phyloP scores from a whole-genome alignment of 2,888 invertebrate species.

The Rhingia rostrata region DNA sequence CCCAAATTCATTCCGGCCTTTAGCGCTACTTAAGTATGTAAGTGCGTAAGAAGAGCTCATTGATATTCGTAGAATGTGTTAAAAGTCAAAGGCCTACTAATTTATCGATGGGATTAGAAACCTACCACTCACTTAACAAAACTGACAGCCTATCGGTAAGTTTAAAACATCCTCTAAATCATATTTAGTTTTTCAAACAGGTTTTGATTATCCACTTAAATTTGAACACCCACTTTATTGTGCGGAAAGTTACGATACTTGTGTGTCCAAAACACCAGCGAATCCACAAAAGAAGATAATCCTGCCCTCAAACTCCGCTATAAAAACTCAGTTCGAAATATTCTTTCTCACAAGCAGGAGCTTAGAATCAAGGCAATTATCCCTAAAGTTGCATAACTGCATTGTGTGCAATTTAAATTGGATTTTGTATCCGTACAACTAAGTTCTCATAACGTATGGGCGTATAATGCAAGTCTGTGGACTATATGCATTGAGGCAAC shows the following conservation, averaged over 20 bases:
- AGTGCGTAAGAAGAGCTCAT: too few species aligned
- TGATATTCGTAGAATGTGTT: too few species aligned
- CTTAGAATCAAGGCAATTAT: slow-evolving; percentile 34
- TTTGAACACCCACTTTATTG: background rate
- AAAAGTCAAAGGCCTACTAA: too few species aligned
- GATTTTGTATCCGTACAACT: slow-evolving; percentile 56
- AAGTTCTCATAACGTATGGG: slow-evolving; percentile 13
- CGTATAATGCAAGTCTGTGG: background rate
- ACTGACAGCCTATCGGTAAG: too few species aligned
- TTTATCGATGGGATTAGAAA: too few species aligned
- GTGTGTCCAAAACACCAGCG: background rate
- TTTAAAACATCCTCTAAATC: background rate
- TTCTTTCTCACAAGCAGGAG: slow-evolving; percentile 4
- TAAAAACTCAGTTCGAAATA: slow-evolving; percentile 7
- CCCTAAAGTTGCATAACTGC: slow-evolving; percentile 41
- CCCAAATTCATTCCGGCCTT: too few species aligned
- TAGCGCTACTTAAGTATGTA: too few species aligned
- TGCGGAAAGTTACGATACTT: background rate
- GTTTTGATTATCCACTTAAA: background rate
- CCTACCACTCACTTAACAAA: too few species aligned
- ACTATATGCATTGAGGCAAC: background rate
- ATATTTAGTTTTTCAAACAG: background rate
- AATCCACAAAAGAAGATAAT: slow-evolving; percentile 29
- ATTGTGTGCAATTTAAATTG: slow-evolving; percentile 67
- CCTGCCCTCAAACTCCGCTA: background rate